Base-by-base conservation (phyloP, 2,797 vertebrate genomes). In the Mastacembelus armatus region DNA sequence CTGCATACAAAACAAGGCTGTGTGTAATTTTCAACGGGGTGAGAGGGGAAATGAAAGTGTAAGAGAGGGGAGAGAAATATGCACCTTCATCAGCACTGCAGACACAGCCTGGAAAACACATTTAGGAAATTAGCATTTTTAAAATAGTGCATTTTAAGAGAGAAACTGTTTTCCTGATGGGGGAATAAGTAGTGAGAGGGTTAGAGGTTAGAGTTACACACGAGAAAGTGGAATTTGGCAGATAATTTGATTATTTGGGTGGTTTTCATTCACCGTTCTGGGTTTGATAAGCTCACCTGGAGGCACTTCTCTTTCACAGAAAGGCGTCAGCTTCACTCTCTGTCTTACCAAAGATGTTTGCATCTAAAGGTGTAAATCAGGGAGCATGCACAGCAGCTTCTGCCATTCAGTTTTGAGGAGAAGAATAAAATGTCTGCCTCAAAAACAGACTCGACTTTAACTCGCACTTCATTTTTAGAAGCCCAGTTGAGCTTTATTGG, bases 1-100 rank as follows among this genome's bases (percentile, higher is more conserved):
- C 76, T 86, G 89, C 90, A 91, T 91, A 80, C 85, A 79, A 78
- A 92, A 90, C 88, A 88, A 87, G 81, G 54, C 74, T 42, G 78
- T 75, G 79, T 69, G 77, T 75, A 68, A 72, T 86, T 86, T 86
- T 72, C 80, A 73, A 52, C 42, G 16, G 68, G 65, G 26, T 36
- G 50, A 62, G 62, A 66, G 65, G 56, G 63, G 66, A 61, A 70
- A 77, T 66, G 55, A 80, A 80, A 74, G 76, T 15, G 55, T 42
- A 10, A 0, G 42, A 16, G 30, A 12, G 16, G 45, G 24, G 30
- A 40, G 36, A 52, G 71, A 76, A 77, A 81, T 66, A 71, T 75
- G 80, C 81, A 86, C 77, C 69, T 79, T 80, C 80, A 78, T 88
- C 80, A 78, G 71, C 39, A 56, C 45, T 5, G 58, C 8, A 27